Conservation (phyloP, 2,113 vertebrate genomes). For the Natator depressus region DNA sequence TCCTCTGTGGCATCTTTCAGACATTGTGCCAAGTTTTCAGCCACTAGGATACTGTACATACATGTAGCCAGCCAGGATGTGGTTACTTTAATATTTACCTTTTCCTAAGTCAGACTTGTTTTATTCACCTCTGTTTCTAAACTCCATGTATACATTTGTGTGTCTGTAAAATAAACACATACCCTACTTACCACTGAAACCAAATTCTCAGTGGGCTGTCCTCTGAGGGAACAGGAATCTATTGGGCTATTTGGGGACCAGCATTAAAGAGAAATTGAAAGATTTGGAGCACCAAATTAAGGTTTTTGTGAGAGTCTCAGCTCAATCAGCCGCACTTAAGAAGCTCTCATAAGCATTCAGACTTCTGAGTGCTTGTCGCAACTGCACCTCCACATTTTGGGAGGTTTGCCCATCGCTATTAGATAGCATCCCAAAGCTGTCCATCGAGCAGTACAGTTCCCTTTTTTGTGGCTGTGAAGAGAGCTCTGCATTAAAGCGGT, state of each 20-base stretch:
- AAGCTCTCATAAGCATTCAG: neutral
- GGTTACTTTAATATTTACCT: neutral
- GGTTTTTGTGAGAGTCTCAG: neutral
- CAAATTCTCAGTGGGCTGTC: neutral
- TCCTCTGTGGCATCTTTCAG: neutral
- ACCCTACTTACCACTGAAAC: neutral
- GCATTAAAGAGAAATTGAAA: neutral
- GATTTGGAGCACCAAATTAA: neutral
- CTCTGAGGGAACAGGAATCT: neutral
- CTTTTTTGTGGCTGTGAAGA: neutral
- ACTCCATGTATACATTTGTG: neutral
- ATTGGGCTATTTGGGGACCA: neutral
- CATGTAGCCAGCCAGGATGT: neutral
- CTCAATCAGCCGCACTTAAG: neutral
- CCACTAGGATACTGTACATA: neutral
- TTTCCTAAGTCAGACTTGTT: neutral
- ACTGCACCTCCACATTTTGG: neutral
- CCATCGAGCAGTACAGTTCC: neutral
- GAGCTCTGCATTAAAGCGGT: neutral
- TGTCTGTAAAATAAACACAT: neutral
- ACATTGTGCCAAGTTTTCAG: neutral
- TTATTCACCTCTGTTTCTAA: too few species aligned
- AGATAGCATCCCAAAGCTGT: neutral
- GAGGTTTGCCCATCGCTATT: neutral
- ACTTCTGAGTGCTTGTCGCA: neutral